Conservation (phyloP, 2,797 vertebrate genomes). For the Balearica regulorum region DNA sequence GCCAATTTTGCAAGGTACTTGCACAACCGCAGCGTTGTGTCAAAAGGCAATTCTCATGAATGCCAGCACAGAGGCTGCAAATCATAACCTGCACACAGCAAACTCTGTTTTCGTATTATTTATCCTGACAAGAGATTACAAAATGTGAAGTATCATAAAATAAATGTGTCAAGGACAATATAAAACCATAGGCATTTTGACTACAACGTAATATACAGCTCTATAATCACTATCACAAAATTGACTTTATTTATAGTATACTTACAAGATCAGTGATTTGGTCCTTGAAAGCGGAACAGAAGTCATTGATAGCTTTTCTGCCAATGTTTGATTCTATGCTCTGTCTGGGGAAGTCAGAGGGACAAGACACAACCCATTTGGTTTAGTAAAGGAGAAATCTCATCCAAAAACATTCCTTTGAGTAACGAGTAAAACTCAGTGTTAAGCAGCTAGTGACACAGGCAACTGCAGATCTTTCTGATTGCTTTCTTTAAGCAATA, state of each 20-base stretch:
- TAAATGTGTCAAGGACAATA: background rate
- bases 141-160: background rate
- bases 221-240: background rate
- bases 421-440: background rate
- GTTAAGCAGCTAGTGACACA: background rate
- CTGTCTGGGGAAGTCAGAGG: constrained; percentile 56
- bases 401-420: background rate
- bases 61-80: background rate
- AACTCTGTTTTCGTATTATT: background rate
- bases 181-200: background rate
- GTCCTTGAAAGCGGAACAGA: constrained; percentile 67
- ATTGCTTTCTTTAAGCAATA: background rate
- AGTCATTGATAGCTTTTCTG: constrained; percentile 59
- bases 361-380: background rate
- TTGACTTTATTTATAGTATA: background rate
- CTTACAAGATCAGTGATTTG: constrained; percentile 73
- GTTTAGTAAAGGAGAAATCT: background rate
- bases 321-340: constrained; percentile 37
- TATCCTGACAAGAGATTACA: background rate
- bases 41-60: background rate
- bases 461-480: background rate
- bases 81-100: background rate
- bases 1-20: background rate
- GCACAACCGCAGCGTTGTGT: background rate
- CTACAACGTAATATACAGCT: background rate